Evolutionary conservation across 2,113 vertebrate species (phyloP).

Genomic region (Talpa occidentalis): DNA sequence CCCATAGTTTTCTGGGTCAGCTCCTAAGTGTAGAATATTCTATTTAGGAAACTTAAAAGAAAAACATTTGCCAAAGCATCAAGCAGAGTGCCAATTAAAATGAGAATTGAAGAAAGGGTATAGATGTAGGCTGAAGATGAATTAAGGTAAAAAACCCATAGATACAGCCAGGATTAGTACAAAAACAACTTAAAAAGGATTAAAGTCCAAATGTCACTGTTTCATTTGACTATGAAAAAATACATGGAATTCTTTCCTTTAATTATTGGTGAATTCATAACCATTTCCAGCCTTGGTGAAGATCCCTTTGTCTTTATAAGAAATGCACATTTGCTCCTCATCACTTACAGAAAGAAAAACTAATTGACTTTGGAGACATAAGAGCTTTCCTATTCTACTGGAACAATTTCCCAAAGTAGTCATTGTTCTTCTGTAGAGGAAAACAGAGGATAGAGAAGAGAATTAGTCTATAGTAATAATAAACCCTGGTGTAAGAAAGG

Average conservation of each 20-base stretch:
- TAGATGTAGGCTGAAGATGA: neutral
- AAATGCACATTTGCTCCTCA: neutral
- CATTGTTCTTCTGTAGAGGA: neutral
- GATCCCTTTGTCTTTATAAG: neutral
- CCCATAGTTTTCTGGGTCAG: neutral
- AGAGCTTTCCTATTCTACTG: neutral
- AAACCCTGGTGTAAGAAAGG: neutral
- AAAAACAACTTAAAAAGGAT: neutral
- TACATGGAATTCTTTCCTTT: neutral
- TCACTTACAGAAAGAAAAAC: neutral
- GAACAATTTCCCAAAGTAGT: neutral
- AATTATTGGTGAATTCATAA: neutral
- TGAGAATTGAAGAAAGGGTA: neutral
- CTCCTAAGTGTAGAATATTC: neutral
- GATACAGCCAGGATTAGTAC: neutral
- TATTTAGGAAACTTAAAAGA: slow-evolving; percentile 23
- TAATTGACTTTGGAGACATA: neutral
- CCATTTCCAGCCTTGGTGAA: neutral
- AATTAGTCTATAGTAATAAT: neutral
- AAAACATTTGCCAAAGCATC: neutral
- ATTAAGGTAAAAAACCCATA: neutral
- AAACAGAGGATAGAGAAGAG: neutral
- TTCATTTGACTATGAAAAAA: neutral
- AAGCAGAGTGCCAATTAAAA: neutral
- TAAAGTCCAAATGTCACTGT: neutral